Conservation (phyloP, 1,140 invertebrate species). For the Papilio machaon region DNA sequence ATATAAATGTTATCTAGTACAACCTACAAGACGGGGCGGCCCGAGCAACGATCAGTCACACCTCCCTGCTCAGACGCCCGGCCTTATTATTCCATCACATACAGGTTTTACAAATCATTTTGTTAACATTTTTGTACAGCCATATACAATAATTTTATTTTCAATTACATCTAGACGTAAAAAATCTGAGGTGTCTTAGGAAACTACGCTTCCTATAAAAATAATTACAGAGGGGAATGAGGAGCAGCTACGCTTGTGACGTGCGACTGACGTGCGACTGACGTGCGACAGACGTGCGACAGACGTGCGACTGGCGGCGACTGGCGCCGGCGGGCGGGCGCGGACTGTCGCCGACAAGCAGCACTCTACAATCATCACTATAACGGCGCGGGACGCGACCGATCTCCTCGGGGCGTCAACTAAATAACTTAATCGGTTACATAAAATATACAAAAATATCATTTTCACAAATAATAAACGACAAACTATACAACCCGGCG, state of each 20-base stretch:
- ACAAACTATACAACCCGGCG: conserved; percentile 79
- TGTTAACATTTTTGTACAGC: conserved; percentile 83
- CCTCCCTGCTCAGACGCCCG: conserved; percentile 68
- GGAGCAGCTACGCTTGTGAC: conserved; percentile 78
- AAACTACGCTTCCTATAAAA: conserved; percentile 82
- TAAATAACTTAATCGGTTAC: conserved; percentile 80
- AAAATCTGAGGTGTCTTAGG: conserved; percentile 80
- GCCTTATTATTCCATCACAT: conserved; percentile 77
- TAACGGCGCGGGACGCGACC: conserved; percentile 46
- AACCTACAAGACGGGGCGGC: conserved; percentile 79
- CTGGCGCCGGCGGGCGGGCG: conserved; percentile 68
- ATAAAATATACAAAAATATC: conserved; percentile 82
- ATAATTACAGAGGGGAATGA: conserved; percentile 81
- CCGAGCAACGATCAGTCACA: conserved; percentile 61
- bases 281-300: conserved; percentile 74
- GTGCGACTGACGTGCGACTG: conserved; percentile 74
- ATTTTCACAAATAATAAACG: conserved; percentile 79
- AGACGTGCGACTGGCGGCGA: conserved; percentile 74
- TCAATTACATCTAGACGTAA: conserved; percentile 82
- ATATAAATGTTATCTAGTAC: conserved; percentile 83
- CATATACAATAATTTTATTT: conserved; percentile 83
- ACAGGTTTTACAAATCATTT: conserved; percentile 81
- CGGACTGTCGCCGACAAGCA: conserved; percentile 76
- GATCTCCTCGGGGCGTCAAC: conserved; percentile 61
- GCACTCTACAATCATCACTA: conserved; percentile 81